Evolutionary conservation across 2,888 invertebrate genomes (phyloP).

Genomic region (Acronicta alni): DNA sequence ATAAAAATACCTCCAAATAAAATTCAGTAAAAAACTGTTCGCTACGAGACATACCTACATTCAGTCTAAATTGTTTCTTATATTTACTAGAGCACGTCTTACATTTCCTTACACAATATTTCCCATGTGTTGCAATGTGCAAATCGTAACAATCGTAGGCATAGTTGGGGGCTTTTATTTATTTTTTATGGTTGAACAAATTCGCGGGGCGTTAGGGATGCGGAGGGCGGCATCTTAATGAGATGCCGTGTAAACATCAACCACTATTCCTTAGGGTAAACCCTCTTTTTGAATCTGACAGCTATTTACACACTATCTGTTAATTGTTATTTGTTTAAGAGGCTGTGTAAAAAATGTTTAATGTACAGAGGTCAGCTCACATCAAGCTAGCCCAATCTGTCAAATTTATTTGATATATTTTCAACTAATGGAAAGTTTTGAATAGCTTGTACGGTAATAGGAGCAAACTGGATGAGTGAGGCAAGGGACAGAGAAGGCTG

Average conservation of each 20-base stretch:
- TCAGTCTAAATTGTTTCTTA: slow-evolving; percentile 5
- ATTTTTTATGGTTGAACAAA: slow-evolving; percentile 80
- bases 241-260: slow-evolving; percentile 81
- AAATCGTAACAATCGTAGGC: slow-evolving; percentile 58
- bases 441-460: too few species aligned
- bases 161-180: slow-evolving; percentile 73
- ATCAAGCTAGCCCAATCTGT: too few species aligned
- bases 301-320: slow-evolving; percentile 59
- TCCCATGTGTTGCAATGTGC: slow-evolving; percentile 39
- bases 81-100: accelerated
- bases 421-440: too few species aligned
- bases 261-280: slow-evolving; percentile 75
- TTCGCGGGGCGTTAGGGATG: slow-evolving; percentile 53
- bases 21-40: slow-evolving; percentile 7
- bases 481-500: too few species aligned
- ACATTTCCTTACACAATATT: neutral
- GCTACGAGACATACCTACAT: slow-evolving; percentile 1
- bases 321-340: slow-evolving; percentile 55
- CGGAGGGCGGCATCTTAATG: slow-evolving; percentile 72
- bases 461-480: too few species aligned
- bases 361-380: too few species aligned
- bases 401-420: too few species aligned
- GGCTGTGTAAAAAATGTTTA: slow-evolving; percentile 18
- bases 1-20: slow-evolving; percentile 1
- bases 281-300: slow-evolving; percentile 53